Percentiles rank a stretch among this genome's conserved stretches.
These are phyloP conservation scores for Mallotus villosus DNA, from an alignment of 2,797 vertebrate species.

Conservation along the genomic window DNA sequence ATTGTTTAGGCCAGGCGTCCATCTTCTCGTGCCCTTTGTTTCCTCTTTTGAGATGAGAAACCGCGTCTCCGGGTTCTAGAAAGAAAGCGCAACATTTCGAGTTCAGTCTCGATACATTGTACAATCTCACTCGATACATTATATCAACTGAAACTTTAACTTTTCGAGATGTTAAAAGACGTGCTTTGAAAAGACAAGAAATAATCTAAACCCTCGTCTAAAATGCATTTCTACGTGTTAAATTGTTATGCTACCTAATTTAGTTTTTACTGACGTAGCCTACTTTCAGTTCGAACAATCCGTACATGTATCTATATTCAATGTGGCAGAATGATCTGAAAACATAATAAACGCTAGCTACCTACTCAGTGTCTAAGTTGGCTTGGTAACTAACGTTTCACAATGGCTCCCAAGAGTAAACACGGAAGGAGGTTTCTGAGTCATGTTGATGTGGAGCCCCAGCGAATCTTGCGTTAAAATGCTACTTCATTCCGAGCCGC, in stretches of 20 bases:
- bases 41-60: conserved; percentile 76
- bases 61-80: conserved; percentile 68
- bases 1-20: conserved; percentile 73
- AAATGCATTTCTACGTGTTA: not conserved
- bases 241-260: not conserved
- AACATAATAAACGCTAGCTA: too few relatives aligned
- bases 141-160: not conserved
- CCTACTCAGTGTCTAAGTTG: not conserved
- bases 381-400: not conserved
- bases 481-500: not conserved
- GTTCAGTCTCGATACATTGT: conserved; percentile 32
- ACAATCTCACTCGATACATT: conserved; percentile 6
- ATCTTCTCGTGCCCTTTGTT: conserved; percentile 80
- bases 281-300: not conserved
- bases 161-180: not conserved
- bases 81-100: conserved; percentile 36
- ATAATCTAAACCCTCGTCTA: not conserved
- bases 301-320: not conserved
- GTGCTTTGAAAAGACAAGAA: not conserved
- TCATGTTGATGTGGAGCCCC: not conserved
- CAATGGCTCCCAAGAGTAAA: conserved; percentile 1
- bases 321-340: not conserved
- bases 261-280: not conserved
- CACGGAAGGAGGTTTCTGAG: not conserved
- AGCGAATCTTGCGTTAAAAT: too few relatives aligned